Percentiles rank a stretch among this genome's conserved stretches.
Conservation (phyloP, 2,797 vertebrate species). For the Uromys caudimaculatus region DNA sequence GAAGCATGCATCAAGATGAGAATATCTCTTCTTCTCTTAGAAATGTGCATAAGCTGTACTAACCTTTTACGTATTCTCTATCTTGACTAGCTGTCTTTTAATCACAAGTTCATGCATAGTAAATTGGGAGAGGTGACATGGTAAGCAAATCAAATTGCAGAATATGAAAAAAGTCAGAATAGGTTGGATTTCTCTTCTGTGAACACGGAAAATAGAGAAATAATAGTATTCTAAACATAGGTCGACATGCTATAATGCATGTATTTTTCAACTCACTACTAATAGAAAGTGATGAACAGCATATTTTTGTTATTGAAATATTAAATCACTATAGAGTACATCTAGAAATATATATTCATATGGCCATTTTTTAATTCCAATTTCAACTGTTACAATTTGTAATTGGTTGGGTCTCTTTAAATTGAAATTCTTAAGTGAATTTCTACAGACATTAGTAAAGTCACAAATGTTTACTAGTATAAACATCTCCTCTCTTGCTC, state of each 20-base stretch:
- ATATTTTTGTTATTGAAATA: neutral
- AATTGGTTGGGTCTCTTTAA: neutral
- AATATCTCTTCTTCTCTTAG: conserved; percentile 71
- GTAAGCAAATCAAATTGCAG: conserved; percentile 87
- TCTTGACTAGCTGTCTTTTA: conserved; percentile 88
- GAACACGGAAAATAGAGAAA: conserved; percentile 79
- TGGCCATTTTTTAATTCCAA: neutral
- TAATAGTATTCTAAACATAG: conserved; percentile 14
- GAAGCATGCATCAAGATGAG: conserved; percentile 76
- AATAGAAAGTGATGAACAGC: neutral
- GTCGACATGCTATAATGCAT: neutral
- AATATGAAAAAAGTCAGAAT: conserved; percentile 89
- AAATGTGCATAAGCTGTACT: conserved; percentile 79
- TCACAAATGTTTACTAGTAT: neutral
- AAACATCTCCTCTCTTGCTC: neutral
- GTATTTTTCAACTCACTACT: conserved; percentile 15
- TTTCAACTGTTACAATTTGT: neutral
- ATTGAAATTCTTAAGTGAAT: neutral
- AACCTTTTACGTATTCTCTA: conserved; percentile 88
- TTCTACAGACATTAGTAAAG: neutral
- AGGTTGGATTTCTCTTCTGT: conserved; percentile 82
- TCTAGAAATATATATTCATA: neutral
- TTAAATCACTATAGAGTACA: neutral
- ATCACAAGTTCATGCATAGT: conserved; percentile 83
- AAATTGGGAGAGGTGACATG: conserved; percentile 82